phyloP scores from a whole-genome alignment of 2,888 invertebrate species.

The Cosmia pyralina region DNA sequence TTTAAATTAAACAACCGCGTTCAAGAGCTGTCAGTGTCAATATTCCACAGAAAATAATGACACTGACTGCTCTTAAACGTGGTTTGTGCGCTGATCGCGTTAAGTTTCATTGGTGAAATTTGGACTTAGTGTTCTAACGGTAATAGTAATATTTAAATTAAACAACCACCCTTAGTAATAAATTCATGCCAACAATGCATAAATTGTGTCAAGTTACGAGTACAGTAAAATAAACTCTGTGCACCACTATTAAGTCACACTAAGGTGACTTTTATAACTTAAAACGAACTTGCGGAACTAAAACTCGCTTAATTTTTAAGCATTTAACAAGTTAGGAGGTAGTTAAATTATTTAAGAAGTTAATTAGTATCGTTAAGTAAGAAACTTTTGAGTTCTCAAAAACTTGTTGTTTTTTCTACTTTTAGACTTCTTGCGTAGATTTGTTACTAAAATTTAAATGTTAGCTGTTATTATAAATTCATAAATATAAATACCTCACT shows the following conservation, averaged over 20 bases:
- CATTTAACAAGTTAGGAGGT: slow-evolving; percentile 22
- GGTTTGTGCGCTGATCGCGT: too few species aligned
- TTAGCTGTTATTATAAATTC: too few species aligned
- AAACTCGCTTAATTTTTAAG: slow-evolving; percentile 39
- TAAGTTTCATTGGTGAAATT: too few species aligned
- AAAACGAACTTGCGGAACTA: slow-evolving; percentile 13
- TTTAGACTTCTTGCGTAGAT: not conserved
- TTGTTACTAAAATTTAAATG: not conserved
- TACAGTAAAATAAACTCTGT: slow-evolving; percentile 21
- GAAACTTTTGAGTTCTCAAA: not conserved
- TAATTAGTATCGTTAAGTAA: slow-evolving; percentile 32
- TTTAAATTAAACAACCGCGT: too few species aligned
- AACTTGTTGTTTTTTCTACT: not conserved
- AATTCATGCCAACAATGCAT: slow-evolving; percentile 2
- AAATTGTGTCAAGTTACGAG: slow-evolving; percentile 24
- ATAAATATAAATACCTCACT: too few species aligned
- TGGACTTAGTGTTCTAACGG: too few species aligned
- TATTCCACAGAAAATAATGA: too few species aligned
- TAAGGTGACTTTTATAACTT: slow-evolving; percentile 45
- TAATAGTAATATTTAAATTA: too few species aligned
- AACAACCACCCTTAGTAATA: too few species aligned
- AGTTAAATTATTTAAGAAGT: slow-evolving; percentile 18
- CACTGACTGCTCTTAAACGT: too few species aligned
- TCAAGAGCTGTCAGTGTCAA: too few species aligned
- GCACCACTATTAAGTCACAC: slow-evolving; percentile 29